Conservation (phyloP, 2,113 vertebrate genomes). For the Sebastes schlegelii region DNA sequence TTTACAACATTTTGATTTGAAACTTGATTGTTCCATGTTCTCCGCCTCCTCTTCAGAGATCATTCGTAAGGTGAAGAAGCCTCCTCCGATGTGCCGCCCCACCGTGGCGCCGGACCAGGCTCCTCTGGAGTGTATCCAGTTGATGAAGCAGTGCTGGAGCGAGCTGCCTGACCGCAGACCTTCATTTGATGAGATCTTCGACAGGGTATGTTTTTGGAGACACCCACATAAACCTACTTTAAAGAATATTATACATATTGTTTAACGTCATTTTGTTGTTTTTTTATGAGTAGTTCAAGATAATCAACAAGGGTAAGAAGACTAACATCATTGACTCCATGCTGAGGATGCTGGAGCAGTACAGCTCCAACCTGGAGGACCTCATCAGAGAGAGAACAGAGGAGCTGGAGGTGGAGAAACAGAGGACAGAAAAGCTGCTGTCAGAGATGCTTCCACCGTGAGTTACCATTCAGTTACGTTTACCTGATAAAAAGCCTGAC, state of each 20-base stretch:
- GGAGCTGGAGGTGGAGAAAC: conserved; percentile 94
- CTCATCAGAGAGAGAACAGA: conserved; percentile 92
- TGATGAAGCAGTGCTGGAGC: conserved; percentile 96
- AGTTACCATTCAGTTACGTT: conserved; percentile 70
- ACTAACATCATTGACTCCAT: conserved; percentile 97
- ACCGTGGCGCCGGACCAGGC: conserved; percentile 89
- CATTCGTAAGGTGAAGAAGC: conserved; percentile 91
- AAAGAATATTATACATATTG: background rate
- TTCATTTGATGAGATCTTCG: conserved; percentile 91
- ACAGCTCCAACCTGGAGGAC: conserved; percentile 95
- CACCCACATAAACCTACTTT: background rate
- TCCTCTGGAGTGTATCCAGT: conserved; percentile 90
- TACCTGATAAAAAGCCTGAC: background rate
- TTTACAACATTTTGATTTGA: background rate
- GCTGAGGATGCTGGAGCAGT: conserved; percentile 95
- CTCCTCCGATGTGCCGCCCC: conserved; percentile 90
- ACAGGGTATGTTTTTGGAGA: conserved; percentile 81
- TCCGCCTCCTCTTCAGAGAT: conserved; percentile 85
- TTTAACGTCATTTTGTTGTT: background rate
- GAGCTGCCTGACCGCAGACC: conserved; percentile 89
- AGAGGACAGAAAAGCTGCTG: conserved; percentile 94
- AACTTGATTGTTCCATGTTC: background rate
- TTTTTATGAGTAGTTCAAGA: conserved; percentile 87
- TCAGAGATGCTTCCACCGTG: conserved; percentile 94
- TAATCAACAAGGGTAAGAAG: conserved; percentile 95